phyloP scores from a whole-genome alignment of 1,140 invertebrate species.

The Berghia stephanieae region DNA sequence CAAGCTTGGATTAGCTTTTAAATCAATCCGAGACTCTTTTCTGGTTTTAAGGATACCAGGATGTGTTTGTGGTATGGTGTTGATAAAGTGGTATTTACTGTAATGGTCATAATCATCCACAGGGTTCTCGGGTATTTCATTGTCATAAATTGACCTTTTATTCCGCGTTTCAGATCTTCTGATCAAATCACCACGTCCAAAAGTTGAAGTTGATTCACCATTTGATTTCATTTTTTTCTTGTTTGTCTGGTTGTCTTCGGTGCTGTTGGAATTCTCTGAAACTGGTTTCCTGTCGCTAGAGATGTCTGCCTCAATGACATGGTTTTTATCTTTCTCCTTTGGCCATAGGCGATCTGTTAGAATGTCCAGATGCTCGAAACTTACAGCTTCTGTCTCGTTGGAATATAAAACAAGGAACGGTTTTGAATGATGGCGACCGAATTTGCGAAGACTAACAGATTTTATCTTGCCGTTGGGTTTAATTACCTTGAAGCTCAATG shows the following conservation, averaged over 20 bases:
- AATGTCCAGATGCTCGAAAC: conserved; percentile 49
- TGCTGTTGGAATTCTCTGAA: too few relatives aligned
- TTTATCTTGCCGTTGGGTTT: conserved; percentile 42
- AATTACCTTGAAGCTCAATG: conserved; percentile 51
- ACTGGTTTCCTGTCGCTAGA: background rate
- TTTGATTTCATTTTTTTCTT: too few relatives aligned
- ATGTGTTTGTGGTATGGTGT: conserved; percentile 44
- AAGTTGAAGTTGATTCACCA: too few relatives aligned
- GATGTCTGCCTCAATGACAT: background rate
- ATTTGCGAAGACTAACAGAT: conserved; percentile 47
- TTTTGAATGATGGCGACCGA: conserved; percentile 54
- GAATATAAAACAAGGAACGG: conserved; percentile 67
- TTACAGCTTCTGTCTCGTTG: conserved; percentile 60
- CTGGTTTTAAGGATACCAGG: conserved; percentile 55
- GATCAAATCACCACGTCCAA: too few relatives aligned
- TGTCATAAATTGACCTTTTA: conserved; percentile 57
- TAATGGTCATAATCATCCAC: too few relatives aligned
- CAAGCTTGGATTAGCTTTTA: conserved; percentile 38
- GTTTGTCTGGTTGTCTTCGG: too few relatives aligned
- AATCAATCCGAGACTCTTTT: conserved; percentile 45
- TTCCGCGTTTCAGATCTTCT: too few relatives aligned
- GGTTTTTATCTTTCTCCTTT: background rate
- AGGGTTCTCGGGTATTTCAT: conserved; percentile 64
- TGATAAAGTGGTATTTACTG: conserved; percentile 42
- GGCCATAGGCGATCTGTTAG: conserved; percentile 37